Base-by-base conservation (phyloP, 2,888 invertebrate species). In the Plusia festucae region DNA sequence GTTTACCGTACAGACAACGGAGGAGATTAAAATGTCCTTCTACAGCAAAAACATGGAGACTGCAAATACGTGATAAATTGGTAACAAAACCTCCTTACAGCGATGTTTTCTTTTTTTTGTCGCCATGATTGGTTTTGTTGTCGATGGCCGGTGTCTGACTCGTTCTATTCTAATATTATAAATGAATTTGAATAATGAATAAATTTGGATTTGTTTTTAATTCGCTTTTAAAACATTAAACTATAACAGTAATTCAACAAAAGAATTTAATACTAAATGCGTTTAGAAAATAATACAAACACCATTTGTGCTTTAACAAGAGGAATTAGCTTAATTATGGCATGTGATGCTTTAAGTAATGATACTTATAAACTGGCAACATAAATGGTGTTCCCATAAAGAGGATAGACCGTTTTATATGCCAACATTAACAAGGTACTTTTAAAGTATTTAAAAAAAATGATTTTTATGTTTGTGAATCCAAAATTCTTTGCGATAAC, bases 1-100 rank as follows among this genome's bases (percentile, higher is more conserved):
- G 90, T 92, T 93, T 91, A 87, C 91, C 74, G 56, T 20, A 20
- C 16, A 18, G 52, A 59, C 60, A 44, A 20, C 58, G 62, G 69
- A 63, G 61, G 71, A 83, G 82, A 85, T 85, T 84, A 80, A 81
- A 82, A 84, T 71, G 78, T 76, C 65, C 73, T 65, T 65, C 69
- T 69, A 59, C 49, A 22, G 57, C 53, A 68, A 58, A 65, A 69
- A 69, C 53, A 20, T 22, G 55, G 51, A 54, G 46, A 51, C 30
- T 60, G 20, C 6, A 5, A 9, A 54, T 52, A 56, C 13, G 16
- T 53, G 8, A 54, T n/a, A 8, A 20, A 15, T 32, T 22, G 20
- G 16, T n/a, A n/a, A n/a, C n/a, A 46, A 46, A 46, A 16, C 18
- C 46, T 49, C 11, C 20, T 49, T n/a, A 40, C 18, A 49, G 11